phyloP scores from a whole-genome alignment of 1,140 invertebrate genomes.

The Monochamus saltuarius region DNA sequence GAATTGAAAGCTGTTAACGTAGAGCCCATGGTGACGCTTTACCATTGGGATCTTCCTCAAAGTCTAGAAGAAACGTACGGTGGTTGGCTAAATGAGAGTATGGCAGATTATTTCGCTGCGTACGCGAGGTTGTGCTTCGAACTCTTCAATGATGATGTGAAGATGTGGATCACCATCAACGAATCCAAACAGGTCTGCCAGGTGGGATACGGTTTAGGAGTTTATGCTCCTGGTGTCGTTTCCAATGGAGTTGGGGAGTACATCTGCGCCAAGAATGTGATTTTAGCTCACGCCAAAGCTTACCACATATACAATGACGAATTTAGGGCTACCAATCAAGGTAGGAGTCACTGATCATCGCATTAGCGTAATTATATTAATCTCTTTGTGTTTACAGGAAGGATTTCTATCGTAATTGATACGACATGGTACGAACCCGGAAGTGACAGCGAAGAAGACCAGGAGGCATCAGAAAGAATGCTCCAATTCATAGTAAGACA shows the following conservation, averaged over 20 bases:
- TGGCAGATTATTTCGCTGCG: constrained; percentile 60
- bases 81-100: constrained; percentile 63
- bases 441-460: no score
- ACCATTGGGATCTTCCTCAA: constrained; percentile 71
- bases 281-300: constrained; percentile 34
- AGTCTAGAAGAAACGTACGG: constrained; percentile 60
- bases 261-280: constrained; percentile 33
- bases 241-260: constrained; percentile 36
- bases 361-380: no score
- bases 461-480: background rate
- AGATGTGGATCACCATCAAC: constrained; percentile 70
- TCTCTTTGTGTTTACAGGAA: no score
- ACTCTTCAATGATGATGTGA: constrained; percentile 62
- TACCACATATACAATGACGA: constrained; percentile 38
- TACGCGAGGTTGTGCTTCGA: constrained; percentile 61
- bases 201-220: background rate
- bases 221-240: constrained; percentile 31
- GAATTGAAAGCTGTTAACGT: background rate
- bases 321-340: constrained; percentile 26
- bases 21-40: constrained; percentile 65
- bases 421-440: no score
- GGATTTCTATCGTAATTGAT: no score
- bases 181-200: constrained; percentile 63
- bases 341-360: no score
- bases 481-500: no score